Evolutionary conservation across 2,113 vertebrate genomes (phyloP).

Genomic region (Salvelinus fontinalis): DNA sequence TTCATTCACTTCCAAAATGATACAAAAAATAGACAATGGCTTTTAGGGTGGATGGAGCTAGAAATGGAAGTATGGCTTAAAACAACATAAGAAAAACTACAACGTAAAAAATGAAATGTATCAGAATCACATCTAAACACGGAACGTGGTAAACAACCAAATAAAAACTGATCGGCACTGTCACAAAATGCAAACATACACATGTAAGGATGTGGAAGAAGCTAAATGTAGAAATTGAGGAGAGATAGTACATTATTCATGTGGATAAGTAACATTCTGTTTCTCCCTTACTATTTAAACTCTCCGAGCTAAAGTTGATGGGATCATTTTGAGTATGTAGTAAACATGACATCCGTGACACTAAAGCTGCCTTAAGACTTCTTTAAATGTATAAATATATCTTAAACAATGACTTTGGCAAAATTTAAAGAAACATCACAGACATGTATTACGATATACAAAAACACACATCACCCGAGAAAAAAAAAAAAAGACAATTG

Average conservation of each 20-base stretch:
- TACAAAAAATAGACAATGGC: conserved; percentile 89
- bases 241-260: too few species aligned
- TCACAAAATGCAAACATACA: too few species aligned
- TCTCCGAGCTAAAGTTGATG: too few species aligned
- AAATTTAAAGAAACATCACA: conserved; percentile 71
- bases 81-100: conserved; percentile 73
- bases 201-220: too few species aligned
- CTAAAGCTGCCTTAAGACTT: conserved; percentile 82
- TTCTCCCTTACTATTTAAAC: too few species aligned
- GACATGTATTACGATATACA: conserved; percentile 70
- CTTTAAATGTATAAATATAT: conserved; percentile 84
- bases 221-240: too few species aligned
- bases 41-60: conserved; percentile 79
- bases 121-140: conserved; percentile 85
- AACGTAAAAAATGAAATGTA: conserved; percentile 58
- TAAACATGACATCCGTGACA: too few species aligned
- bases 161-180: conserved; percentile 69
- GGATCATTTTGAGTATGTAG: too few species aligned
- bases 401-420: conserved; percentile 74
- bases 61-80: conserved; percentile 82
- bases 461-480: conserved; percentile 50
- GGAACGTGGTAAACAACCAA: conserved; percentile 65
- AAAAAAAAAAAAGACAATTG: background rate
- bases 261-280: too few species aligned
- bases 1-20: conserved; percentile 88